Percentiles rank a stretch among this genome's conserved stretches.
Conservation (phyloP, 2,797 vertebrate genomes). For the Myripristis jacobus region DNA sequence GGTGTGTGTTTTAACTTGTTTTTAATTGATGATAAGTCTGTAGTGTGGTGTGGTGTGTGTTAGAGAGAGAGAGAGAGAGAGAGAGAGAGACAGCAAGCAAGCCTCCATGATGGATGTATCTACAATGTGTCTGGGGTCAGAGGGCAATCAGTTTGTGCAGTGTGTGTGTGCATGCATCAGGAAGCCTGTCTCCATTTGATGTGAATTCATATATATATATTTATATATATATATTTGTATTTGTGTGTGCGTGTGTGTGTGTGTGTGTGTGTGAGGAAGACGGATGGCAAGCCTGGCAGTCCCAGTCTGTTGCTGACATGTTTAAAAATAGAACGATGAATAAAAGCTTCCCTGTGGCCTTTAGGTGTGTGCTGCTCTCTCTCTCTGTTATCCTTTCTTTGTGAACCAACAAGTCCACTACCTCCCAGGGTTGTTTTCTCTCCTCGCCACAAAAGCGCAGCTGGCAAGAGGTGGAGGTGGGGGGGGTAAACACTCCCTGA, state of each 20-base stretch:
- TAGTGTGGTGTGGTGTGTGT: constrained; percentile 6
- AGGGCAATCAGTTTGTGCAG: constrained; percentile 7
- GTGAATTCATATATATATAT: neutral
- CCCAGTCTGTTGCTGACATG: constrained; percentile 67
- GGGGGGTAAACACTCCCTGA: no score
- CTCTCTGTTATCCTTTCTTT: neutral
- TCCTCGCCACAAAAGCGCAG: neutral
- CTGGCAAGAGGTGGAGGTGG: no score
- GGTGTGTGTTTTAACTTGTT: no score
- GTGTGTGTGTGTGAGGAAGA: constrained; percentile 51
- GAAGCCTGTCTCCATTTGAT: neutral
- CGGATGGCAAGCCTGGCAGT: constrained; percentile 53
- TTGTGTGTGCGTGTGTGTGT: no score
- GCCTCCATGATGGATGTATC: constrained; percentile 17
- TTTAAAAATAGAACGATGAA: constrained; percentile 70
- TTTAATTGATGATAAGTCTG: no score
- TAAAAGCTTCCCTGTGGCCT: constrained; percentile 46
- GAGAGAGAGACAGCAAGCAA: constrained; percentile 2
- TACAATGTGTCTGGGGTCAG: constrained; percentile 1
- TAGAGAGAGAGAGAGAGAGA: constrained; percentile 10
- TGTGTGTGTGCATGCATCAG: constrained; percentile 3
- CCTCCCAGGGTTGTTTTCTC: neutral
- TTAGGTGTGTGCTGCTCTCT: constrained; percentile 27
- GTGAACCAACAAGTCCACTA: neutral
- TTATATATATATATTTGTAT: neutral